Evolutionary conservation across 2,113 vertebrate genomes (phyloP).

Genomic region (Colistium nudipinnis): DNA sequence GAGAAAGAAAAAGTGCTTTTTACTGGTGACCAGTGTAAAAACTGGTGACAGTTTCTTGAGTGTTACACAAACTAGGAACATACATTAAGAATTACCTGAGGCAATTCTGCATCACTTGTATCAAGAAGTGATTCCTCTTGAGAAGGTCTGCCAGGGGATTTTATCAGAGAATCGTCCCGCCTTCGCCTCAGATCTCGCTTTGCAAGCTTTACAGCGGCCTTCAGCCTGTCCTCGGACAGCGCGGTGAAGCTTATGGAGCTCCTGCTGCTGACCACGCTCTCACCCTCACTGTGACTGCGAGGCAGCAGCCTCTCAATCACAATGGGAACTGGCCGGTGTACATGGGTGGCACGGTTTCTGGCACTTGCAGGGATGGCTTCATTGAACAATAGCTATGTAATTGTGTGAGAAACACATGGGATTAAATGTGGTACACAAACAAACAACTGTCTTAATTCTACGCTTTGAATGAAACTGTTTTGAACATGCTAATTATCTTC

Average conservation of each 20-base stretch:
- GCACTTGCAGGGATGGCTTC: slow-evolving; percentile 76
- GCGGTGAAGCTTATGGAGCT: slow-evolving; percentile 85
- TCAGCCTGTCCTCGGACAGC: slow-evolving; percentile 90
- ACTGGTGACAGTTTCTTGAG: not conserved
- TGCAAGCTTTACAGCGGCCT: slow-evolving; percentile 86
- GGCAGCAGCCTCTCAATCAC: slow-evolving; percentile 88
- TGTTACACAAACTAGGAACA: not conserved
- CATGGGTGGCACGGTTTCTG: slow-evolving; percentile 83
- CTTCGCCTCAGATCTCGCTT: slow-evolving; percentile 87
- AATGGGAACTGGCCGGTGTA: slow-evolving; percentile 84
- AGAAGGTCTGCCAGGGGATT: slow-evolving; percentile 22
- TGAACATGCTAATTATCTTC: too few relatives aligned
- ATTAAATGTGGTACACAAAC: too few relatives aligned
- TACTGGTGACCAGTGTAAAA: not conserved
- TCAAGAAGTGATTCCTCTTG: slow-evolving; percentile 25
- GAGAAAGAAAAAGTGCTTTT: not conserved
- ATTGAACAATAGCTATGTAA: slow-evolving; percentile 88
- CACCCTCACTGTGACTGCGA: slow-evolving; percentile 18
- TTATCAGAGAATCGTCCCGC: slow-evolving; percentile 68
- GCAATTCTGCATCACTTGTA: slow-evolving; percentile 51
- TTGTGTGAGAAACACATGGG: not conserved
- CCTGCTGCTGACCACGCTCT: slow-evolving; percentile 53
- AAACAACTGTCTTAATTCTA: too few relatives aligned
- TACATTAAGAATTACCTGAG: slow-evolving; percentile 38
- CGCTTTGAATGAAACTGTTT: too few relatives aligned